Base-by-base conservation (phyloP, 2,888 invertebrate species). In the Lordiphosa andalusiaca region DNA sequence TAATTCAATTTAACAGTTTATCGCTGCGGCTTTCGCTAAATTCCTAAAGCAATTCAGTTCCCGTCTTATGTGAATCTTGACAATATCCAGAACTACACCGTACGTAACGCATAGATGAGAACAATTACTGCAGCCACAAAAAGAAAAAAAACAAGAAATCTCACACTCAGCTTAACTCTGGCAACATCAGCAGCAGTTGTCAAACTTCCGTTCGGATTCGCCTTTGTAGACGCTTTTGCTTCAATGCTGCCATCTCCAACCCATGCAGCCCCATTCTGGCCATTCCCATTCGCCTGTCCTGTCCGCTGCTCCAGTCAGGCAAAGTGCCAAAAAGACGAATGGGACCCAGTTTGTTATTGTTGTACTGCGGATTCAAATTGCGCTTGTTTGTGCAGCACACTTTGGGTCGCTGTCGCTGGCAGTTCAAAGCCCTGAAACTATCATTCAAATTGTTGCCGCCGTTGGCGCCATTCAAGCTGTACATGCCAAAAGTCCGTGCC, bases 351-450 rank as follows among this genome's bases (percentile, higher is more conserved):
- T 23, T 23, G 41, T 44, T 30, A 23, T 44, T 44, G 42, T 44
- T 33, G 33, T 30, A 44, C 44, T 44, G 44, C 44, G 16, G 44
- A 44, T 44, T 33, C 44, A 33, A 44, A 44, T 44, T 13, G 44
- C 44, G 44, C 30, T 44, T 44, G 30, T 33, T 44, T 44, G 25
- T 44, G 13, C 40, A 40, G 23, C 16, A 39, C 16, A 10, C 33
- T 44, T 44, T 44, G 44, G 44, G 44, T 44, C 44, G 33, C 33
- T 44, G 44, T 30, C 33, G 44, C 30, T 44, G 23, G 44, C 25
- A 44, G 44, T 44, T 44, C 44, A 44, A 44, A 44, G 44, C 44
- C 44, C 44, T 44, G 16, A 44, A 44, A 44, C 25, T 44, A 44
- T 44, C 44, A 44, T 44, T 44, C 25, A 44, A 25, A 44, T 44